Evolutionary conservation across 1,140 invertebrate genomes (phyloP).

Genomic region (Orussus abietinus): DNA sequence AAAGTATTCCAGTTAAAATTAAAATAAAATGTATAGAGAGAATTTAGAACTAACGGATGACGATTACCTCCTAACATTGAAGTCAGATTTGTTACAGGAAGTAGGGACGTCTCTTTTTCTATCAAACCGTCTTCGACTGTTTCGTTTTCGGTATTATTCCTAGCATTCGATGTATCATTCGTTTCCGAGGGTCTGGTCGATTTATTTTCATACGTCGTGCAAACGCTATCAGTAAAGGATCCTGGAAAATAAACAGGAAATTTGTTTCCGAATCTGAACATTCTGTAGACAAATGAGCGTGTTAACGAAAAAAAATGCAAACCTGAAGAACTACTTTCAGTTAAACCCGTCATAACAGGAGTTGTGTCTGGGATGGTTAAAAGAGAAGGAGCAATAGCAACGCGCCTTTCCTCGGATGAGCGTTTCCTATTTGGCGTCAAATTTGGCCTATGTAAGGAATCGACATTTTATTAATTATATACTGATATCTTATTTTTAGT

Average conservation of each 20-base stretch:
- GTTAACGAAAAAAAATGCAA: slow-evolving; percentile 20
- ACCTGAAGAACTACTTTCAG: slow-evolving; percentile 63
- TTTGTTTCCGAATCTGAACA: too few relatives aligned
- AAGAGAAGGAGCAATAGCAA: slow-evolving; percentile 39
- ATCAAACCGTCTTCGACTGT: too few relatives aligned
- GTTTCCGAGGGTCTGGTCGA: slow-evolving; percentile 24
- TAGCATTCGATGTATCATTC: slow-evolving; percentile 27
- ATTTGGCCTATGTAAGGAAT: slow-evolving; percentile 29
- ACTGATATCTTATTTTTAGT: slow-evolving; percentile 1
- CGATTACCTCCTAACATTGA: slow-evolving; percentile 43
- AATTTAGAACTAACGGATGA: slow-evolving; percentile 5
- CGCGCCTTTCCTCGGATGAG: slow-evolving; percentile 48
- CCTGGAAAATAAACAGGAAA: slow-evolving; percentile 35
- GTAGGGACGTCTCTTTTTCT: too few relatives aligned
- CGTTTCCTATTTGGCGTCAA: slow-evolving; percentile 47
- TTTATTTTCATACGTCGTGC: slow-evolving; percentile 59
- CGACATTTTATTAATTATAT: not conserved
- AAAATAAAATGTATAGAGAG: not conserved
- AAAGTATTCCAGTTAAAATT: slow-evolving; percentile 2
- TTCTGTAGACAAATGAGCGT: slow-evolving; percentile 4
- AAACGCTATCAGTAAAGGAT: slow-evolving; percentile 61
- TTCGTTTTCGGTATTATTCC: slow-evolving; percentile 24
- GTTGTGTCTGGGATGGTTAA: slow-evolving; percentile 45
- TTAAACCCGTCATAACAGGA: slow-evolving; percentile 48
- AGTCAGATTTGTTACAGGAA: slow-evolving; percentile 37